Evolutionary conservation across 2,797 vertebrate genomes (phyloP), one percentile per base, ranked within the genome.

Genomic region (Mallotus villosus): DNA sequence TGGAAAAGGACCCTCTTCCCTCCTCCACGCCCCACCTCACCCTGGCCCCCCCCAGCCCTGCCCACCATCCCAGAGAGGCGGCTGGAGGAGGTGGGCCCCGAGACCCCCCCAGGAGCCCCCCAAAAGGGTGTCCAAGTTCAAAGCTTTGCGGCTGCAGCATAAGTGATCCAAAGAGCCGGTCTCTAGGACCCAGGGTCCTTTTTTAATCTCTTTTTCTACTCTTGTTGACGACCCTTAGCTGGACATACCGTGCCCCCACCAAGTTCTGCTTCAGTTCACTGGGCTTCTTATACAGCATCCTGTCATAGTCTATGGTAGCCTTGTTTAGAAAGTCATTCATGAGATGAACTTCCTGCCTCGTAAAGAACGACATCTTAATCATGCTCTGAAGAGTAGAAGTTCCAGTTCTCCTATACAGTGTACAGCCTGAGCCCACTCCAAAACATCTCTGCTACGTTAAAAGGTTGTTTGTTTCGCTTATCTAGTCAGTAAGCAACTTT

Each of bases 81-180:
- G 78, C 92, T 92, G 32, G 96, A 96, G 84, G 97, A 99, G 77
- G 82, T 94, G 83, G 71, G 75, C 21, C 84, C 92, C 0, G 94
- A 96, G 5, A 71, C 76, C 17, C 63, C 63, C 88, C 0, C 87
- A 88, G 49, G 90, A 89, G 27, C 80, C 86, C 14, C 66, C 82
- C 0, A 98, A 95, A 76, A 93, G 95, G 79, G 91, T 98, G 82
- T 99, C 97, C 0, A 99, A 97, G 86, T 98, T 98, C 90, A 98
- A 95, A 93, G 96, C 97, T 82, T 92, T 95, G 86, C 91, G 96
- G 80, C 86, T 97, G 91, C 95, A 96, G 67, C 94, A 96, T 85
- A 94, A 91, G 73, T 94, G 84, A 94, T 73, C 0, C 51, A 51
- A 29, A 73, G 0, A 66, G 21, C 25, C 64, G 53, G 73, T 32